These are phyloP conservation scores for Ptilodon capucinus DNA, from an alignment of 2,888 invertebrate species.

Conservation along the genomic window DNA sequence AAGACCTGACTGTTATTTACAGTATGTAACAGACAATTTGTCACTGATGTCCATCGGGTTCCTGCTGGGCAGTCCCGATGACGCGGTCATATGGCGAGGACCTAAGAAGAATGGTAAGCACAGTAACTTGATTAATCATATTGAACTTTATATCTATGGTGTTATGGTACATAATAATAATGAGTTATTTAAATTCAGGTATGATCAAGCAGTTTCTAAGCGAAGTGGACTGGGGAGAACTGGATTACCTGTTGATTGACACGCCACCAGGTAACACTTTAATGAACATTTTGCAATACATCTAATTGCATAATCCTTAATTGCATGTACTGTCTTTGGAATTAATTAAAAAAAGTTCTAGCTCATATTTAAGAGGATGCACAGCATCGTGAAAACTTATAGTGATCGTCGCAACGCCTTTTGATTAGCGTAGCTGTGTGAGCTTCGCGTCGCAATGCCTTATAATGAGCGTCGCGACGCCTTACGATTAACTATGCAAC, in stretches of 20 bases:
- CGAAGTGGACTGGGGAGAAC: constrained; percentile 97
- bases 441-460: too few species aligned
- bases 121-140: neutral
- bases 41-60: constrained; percentile 99
- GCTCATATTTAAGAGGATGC: too few species aligned
- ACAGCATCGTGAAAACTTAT: too few species aligned
- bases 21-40: constrained; percentile 96
- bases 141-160: neutral
- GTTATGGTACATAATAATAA: neutral
- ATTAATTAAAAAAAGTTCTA: too few species aligned
- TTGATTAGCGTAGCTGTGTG: too few species aligned
- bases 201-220: constrained; percentile 97
- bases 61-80: constrained; percentile 91
- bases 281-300: too few species aligned
- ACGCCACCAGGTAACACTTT: constrained; percentile 91
- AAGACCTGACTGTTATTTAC: constrained; percentile 54
- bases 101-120: constrained; percentile 96
- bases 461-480: too few species aligned
- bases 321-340: too few species aligned
- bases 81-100: constrained; percentile 99
- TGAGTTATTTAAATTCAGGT: constrained; percentile 69
- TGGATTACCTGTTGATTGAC: constrained; percentile 95
- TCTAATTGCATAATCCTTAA: too few species aligned
- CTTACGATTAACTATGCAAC: too few species aligned
- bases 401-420: too few species aligned